Evolutionary conservation across 2,888 invertebrate species (phyloP).

Genomic region (Folsomia candida): DNA sequence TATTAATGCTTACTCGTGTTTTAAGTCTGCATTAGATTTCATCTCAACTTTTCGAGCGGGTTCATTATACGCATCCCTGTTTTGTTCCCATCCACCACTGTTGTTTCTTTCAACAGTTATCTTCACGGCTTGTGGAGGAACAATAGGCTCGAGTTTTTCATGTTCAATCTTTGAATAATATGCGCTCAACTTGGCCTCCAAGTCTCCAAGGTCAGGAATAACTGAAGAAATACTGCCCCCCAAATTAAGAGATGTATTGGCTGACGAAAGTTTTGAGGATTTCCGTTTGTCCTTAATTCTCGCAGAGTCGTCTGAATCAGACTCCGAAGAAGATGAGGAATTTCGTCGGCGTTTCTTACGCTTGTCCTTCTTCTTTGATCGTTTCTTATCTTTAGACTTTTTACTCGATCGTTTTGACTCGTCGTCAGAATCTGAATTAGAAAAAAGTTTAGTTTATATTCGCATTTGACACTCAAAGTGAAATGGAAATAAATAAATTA

Average conservation of each 20-base stretch:
- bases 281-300: conserved; percentile 36
- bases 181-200: conserved; percentile 73
- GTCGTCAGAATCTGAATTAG: conserved; percentile 17
- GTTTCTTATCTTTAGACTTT: conserved; percentile 43
- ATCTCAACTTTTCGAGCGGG: conserved; percentile 31
- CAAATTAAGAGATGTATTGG: not conserved
- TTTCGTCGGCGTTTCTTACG: conserved; percentile 38
- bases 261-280: conserved; percentile 8
- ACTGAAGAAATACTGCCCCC: conserved; percentile 48
- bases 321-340: conserved; percentile 41
- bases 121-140: conserved; percentile 23
- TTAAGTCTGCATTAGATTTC: conserved; percentile 4
- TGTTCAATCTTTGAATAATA: conserved; percentile 77
- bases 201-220: conserved; percentile 71
- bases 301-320: conserved; percentile 24
- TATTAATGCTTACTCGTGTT: not conserved
- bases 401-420: conserved; percentile 31
- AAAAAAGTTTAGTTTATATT: no score
- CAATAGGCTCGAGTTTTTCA: conserved; percentile 54
- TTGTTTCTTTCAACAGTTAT: conserved; percentile 16
- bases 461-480: not conserved
- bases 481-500: not conserved
- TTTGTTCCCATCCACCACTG: not conserved
- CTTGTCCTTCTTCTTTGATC: conserved; percentile 46
- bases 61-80: conserved; percentile 24